phyloP scores from a whole-genome alignment of 2,888 invertebrate species.

The Andrena hattorfiana region DNA sequence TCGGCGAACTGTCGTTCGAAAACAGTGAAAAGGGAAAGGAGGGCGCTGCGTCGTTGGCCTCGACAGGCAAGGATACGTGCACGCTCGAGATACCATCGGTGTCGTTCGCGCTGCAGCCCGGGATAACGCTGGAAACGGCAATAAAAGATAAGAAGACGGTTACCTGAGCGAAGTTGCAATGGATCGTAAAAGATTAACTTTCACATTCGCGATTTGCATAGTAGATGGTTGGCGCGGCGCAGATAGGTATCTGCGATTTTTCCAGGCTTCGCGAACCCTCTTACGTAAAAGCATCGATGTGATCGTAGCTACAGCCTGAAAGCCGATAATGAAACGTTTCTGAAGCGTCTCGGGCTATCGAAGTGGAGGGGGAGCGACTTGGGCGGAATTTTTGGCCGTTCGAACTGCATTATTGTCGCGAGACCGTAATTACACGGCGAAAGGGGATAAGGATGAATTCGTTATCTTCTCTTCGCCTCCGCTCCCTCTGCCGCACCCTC shows the following conservation, averaged over 20 bases:
- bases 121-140: conserved; percentile 27
- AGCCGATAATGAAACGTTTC: conserved; percentile 34
- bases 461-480: conserved; percentile 20
- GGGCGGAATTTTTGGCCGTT: conserved; percentile 33
- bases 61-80: neutral
- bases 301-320: neutral
- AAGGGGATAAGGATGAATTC: conserved; percentile 52
- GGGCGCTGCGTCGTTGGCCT: neutral
- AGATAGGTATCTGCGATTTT: conserved; percentile 13
- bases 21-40: conserved; percentile 3
- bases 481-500: neutral
- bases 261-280: no score
- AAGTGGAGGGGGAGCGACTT: neutral
- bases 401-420: conserved; percentile 38
- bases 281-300: conserved; percentile 15
- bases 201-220: conserved; percentile 54
- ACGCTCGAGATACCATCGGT: conserved; percentile 36
- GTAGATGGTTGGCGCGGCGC: conserved; percentile 16
- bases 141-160: conserved; percentile 53
- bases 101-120: conserved; percentile 27
- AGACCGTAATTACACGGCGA: conserved; percentile 37
- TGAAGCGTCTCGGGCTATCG: neutral
- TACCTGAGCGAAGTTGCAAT: conserved; percentile 38
- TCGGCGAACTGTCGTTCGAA: neutral
- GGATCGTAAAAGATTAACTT: conserved; percentile 63